Evolutionary conservation across 53 echinoderm and acorn worm genomes (phyloP), one percentile per base, ranked within the genome.

Genomic region (Mesocentrotus franciscanus): DNA sequence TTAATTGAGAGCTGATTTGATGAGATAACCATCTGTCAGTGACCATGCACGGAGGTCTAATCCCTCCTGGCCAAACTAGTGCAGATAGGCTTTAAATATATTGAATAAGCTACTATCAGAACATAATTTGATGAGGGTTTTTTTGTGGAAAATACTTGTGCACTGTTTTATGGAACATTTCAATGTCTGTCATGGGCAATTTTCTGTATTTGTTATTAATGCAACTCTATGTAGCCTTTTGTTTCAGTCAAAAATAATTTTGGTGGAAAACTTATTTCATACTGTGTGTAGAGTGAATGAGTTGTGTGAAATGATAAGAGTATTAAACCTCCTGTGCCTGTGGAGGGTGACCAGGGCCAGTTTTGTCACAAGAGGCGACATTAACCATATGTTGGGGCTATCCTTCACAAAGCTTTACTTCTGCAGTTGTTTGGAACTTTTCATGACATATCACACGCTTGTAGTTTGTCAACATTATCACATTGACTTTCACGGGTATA

Each of bases 361-460:
- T 57, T n/a, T 87, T n/a, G 58, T 58, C 87, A 87, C n/a, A n/a
- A 87, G 87, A 87, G 87, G 87, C 87, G n/a, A 27, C 87, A 87
- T 87, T 87, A n/a, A 87, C 42, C 20, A 39, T 14, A 76, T 81
- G 0, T 81, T 81, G 36, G 36, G 20, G 20, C 36, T 18, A 42
- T 14, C 39, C 20, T 81, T 81, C 2, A 27, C 1, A 75, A 75
- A 12, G 75, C 75, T 75, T 12, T 30, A 10, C 9, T 8, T 27
- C 27, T 79, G 8, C 4, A 36, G 13, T 15, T 36, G 35, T 36
- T 4, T 36, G 0, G 79, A 79, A 36, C 36, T 81, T 81, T 11
- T 17, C 42, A 74, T 30, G 32, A 27, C 29, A 74, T 29, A 74
- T 74, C 74, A 74, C 74, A 74, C 11, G 22, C 24, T 26, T 26